phyloP scores from a whole-genome alignment of 1,140 invertebrate species.

The Trichonephila clavipes region DNA sequence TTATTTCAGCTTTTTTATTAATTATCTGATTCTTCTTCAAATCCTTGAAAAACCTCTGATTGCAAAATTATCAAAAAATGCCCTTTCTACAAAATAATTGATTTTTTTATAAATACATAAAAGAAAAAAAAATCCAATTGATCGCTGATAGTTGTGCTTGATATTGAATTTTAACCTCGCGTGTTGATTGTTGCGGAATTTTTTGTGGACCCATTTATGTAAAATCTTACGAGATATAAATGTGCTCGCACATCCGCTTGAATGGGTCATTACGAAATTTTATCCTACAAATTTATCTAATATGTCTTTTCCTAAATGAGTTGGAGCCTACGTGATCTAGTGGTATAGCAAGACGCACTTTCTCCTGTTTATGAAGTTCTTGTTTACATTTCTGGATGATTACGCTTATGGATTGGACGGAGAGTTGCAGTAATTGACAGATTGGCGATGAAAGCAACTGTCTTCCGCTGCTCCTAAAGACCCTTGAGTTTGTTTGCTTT shows the following conservation, averaged over 20 bases:
- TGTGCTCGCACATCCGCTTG: not conserved
- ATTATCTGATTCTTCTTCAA: no score
- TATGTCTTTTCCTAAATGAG: constrained; percentile 30
- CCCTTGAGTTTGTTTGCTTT: constrained; percentile 61
- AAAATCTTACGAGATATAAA: constrained; percentile 28
- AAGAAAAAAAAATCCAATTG: no score
- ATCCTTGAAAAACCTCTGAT: no score
- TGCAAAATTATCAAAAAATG: no score
- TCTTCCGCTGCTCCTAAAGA: constrained; percentile 64
- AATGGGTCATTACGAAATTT: constrained; percentile 27
- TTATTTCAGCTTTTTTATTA: no score
- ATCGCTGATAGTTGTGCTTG: no score
- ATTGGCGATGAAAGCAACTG: constrained; percentile 70
- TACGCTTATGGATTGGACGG: constrained; percentile 46
- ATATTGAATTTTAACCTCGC: not conserved
- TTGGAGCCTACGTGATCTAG: constrained; percentile 21
- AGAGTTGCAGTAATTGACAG: constrained; percentile 68
- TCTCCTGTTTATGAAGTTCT: constrained; percentile 8
- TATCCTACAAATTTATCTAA: constrained; percentile 37
- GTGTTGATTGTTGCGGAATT: not conserved
- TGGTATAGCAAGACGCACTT: constrained; percentile 7
- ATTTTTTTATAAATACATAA: no score
- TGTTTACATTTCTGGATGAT: constrained; percentile 68
- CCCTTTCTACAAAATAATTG: no score
- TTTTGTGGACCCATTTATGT: not conserved